Evolutionary conservation across 1,140 invertebrate species (phyloP).

Genomic region (Aleiodes sp.): DNA sequence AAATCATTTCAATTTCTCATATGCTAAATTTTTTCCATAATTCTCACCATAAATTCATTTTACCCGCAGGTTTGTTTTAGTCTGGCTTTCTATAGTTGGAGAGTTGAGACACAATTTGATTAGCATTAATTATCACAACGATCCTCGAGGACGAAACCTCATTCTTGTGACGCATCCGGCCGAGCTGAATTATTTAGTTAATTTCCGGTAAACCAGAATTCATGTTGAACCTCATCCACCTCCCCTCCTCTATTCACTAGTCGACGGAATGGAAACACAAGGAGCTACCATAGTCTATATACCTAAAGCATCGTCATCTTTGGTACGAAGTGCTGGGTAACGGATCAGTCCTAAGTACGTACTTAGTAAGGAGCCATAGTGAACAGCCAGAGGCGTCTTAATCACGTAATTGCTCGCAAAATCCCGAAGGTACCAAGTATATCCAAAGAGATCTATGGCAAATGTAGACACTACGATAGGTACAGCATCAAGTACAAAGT

Average conservation of each 20-base stretch:
- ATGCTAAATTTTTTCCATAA: no score
- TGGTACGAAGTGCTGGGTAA: background rate
- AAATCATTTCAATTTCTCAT: no score
- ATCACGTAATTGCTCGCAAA: constrained; percentile 66
- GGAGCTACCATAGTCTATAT: background rate
- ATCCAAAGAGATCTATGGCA: constrained; percentile 14
- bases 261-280: constrained; percentile 13
- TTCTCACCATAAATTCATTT: no score
- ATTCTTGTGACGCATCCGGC: background rate
- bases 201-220: constrained; percentile 62
- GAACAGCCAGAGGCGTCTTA: constrained; percentile 63
- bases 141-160: background rate
- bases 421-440: constrained; percentile 48
- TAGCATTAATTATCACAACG: constrained; percentile 30
- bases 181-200: constrained; percentile 61
- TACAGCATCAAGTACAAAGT: constrained; percentile 53
- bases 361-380: constrained; percentile 58
- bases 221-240: constrained; percentile 25
- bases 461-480: constrained; percentile 10
- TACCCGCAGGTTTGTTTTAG: no score
- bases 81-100: no score
- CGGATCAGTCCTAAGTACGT: constrained; percentile 64
- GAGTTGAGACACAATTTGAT: no score
- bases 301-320: background rate
- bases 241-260: background rate